phyloP scores from a whole-genome alignment of 2,888 invertebrate genomes.

The Coenonympha glycerion region DNA sequence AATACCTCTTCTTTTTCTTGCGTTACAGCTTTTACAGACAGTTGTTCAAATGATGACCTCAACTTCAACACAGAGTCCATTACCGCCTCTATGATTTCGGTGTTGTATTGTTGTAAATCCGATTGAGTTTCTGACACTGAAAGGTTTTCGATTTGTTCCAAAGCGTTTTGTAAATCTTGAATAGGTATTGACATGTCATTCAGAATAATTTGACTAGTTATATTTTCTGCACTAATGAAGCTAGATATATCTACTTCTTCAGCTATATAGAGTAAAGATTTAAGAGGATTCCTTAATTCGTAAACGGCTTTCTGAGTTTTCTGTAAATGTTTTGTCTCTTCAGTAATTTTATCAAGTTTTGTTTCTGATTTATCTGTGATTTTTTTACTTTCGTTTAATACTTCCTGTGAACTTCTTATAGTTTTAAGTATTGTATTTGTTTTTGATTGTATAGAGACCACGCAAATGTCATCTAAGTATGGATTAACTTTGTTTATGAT shows the following conservation, averaged over 20 bases:
- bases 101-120: constrained; percentile 64
- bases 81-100: constrained; percentile 79
- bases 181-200: constrained; percentile 66
- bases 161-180: constrained; percentile 65
- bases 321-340: constrained; percentile 54
- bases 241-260: constrained; percentile 46
- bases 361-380: constrained; percentile 51
- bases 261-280: constrained; percentile 52
- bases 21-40: constrained; percentile 46
- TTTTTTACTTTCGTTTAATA: constrained; percentile 68
- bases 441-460: constrained; percentile 61
- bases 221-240: constrained; percentile 35
- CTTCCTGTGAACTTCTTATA: constrained; percentile 64
- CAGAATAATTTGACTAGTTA: constrained; percentile 54
- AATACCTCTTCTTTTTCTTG: constrained; percentile 46
- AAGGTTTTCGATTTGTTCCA: constrained; percentile 68
- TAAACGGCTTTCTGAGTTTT: constrained; percentile 64
- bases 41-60: constrained; percentile 73
- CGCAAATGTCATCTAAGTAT: constrained; percentile 51
- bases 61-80: constrained; percentile 79
- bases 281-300: constrained; percentile 55
- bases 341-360: constrained; percentile 44
- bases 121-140: constrained; percentile 70
- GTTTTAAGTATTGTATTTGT: constrained; percentile 68
- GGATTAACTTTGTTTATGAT: constrained; percentile 67